phyloP scores from a whole-genome alignment of 1,140 invertebrate genomes.

The Drosophila sucinea region DNA sequence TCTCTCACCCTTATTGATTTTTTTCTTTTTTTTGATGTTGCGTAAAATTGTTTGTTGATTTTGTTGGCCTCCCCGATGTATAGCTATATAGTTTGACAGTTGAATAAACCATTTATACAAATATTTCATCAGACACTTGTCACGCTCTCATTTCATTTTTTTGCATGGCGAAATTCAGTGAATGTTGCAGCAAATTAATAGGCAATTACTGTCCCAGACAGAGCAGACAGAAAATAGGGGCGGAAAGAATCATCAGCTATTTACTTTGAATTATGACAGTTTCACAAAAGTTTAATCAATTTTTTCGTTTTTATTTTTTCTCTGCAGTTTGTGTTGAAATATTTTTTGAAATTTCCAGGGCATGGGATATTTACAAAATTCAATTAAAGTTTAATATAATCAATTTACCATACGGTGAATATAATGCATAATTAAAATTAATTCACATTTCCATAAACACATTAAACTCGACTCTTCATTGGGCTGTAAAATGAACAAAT shows the following conservation, averaged over 20 bases:
- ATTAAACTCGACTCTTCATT: conserved; percentile 16
- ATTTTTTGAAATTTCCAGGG: conserved; percentile 23
- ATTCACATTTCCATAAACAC: conserved; percentile 30
- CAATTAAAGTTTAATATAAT: conserved; percentile 56
- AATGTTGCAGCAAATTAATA: conserved; percentile 67
- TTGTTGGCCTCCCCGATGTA: neutral
- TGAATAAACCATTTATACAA: conserved; percentile 5
- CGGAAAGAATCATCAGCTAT: conserved; percentile 10
- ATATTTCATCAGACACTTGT: conserved; percentile 14
- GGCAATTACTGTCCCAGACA: conserved; percentile 61
- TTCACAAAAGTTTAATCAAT: conserved; percentile 25
- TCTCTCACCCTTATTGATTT: neutral
- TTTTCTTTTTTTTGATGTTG: too few relatives aligned
- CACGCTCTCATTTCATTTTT: neutral
- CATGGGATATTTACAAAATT: conserved; percentile 23
- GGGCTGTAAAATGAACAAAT: neutral
- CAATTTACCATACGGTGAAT: conserved; percentile 26
- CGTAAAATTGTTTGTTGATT: neutral
- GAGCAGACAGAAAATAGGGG: neutral
- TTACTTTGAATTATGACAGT: conserved; percentile 33
- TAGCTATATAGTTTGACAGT: conserved; percentile 15
- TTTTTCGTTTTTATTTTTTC: neutral
- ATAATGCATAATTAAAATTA: conserved; percentile 47
- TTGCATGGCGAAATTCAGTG: conserved; percentile 47
- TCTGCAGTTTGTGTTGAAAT: neutral